Evolutionary conservation across 1,140 invertebrate genomes (phyloP).

Genomic region (Drosophila ohnishii): DNA sequence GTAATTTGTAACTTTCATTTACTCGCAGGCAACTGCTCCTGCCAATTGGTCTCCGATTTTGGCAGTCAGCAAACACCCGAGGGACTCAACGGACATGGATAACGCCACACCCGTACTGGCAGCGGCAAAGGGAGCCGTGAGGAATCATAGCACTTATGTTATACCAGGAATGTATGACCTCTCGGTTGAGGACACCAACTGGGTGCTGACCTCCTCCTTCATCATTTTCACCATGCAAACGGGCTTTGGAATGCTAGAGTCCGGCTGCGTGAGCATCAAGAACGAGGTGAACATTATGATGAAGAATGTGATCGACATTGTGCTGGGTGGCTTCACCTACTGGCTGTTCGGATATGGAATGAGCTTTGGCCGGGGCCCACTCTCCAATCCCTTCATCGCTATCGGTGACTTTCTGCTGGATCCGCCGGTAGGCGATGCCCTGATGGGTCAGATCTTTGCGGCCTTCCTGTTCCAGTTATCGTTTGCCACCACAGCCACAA

Average conservation of each 20-base stretch:
- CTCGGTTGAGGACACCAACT: conserved; percentile 93
- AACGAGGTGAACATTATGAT: conserved; percentile 99
- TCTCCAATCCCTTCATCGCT: conserved; percentile 90
- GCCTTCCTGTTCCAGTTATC: conserved; percentile 94
- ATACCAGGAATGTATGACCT: conserved; percentile 84
- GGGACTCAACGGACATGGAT: conserved; percentile 32
- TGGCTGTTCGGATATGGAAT: conserved; percentile 97
- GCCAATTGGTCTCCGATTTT: conserved; percentile 12
- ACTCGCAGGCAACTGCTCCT: conserved; percentile 10
- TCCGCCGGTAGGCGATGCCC: conserved; percentile 86
- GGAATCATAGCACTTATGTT: conserved; percentile 80
- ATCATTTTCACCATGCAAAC: conserved; percentile 99
- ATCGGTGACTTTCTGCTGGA: conserved; percentile 89
- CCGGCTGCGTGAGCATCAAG: conserved; percentile 95
- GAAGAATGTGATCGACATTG: conserved; percentile 97
- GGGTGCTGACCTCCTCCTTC: conserved; percentile 96
- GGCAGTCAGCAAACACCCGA: conserved; percentile 11
- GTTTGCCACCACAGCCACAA: conserved; percentile 95
- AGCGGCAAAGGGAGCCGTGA: conserved; percentile 46
- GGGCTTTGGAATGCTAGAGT: conserved; percentile 96
- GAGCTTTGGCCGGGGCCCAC: conserved; percentile 90
- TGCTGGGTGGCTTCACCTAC: conserved; percentile 94
- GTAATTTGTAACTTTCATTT: conserved; percentile 52
- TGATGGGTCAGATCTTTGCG: conserved; percentile 91
- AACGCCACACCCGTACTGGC: conserved; percentile 57